Conservation (phyloP, 2,888 invertebrate species). For the Hylaea fasciaria region DNA sequence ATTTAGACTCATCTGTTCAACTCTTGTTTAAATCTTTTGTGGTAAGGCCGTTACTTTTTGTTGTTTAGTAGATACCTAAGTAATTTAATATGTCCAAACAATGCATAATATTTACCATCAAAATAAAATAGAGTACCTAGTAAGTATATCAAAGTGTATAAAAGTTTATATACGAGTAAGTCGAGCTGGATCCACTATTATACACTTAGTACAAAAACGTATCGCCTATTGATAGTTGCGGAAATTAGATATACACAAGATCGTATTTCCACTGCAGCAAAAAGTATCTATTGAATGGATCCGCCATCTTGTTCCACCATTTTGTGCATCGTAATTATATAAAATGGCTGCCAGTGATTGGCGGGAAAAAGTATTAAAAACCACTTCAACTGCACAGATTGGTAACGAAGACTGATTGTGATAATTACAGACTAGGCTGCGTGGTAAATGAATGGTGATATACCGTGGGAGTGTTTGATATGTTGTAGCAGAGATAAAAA, state of each 20-base stretch:
- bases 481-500: not conserved
- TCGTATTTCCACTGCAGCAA: conserved; percentile 44
- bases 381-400: conserved; percentile 69
- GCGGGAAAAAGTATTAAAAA: conserved; percentile 51
- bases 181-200: not conserved
- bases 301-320: conserved; percentile 72
- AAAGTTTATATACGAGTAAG: no score
- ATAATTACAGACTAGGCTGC: conserved; percentile 61
- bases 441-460: conserved; percentile 39
- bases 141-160: no score
- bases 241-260: conserved; percentile 42
- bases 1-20: no score
- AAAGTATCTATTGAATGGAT: conserved; percentile 64
- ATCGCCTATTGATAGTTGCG: conserved; percentile 37
- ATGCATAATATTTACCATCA: no score
- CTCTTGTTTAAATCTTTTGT: no score
- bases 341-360: conserved; percentile 74
- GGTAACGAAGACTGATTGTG: conserved; percentile 74
- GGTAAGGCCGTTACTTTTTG: no score
- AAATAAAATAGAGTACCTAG: no score
- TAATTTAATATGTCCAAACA: no score
- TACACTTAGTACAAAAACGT: not conserved
- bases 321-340: conserved; percentile 67
- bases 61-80: no score
- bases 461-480: conserved; percentile 28